Percentiles rank a stretch among this genome's conserved stretches.
These are phyloP conservation scores for Craniophora ligustri DNA, from an alignment of 2,888 invertebrate species.

Conservation along the genomic window DNA sequence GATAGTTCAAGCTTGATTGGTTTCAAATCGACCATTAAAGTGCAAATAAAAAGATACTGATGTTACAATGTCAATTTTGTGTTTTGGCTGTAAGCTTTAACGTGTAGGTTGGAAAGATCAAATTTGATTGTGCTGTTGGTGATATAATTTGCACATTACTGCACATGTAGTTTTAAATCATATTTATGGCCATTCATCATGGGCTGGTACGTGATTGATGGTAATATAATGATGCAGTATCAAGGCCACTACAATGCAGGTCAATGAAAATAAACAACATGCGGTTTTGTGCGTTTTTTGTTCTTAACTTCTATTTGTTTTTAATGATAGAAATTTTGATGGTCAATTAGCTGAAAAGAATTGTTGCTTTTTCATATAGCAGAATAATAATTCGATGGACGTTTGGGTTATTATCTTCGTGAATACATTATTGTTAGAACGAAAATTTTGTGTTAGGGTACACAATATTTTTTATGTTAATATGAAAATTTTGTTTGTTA, in stretches of 20 bases:
- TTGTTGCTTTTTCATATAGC: conserved; percentile 42
- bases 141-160: conserved; percentile 50
- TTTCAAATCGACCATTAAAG: conserved; percentile 49
- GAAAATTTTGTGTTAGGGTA: no score
- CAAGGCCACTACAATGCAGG: conserved; percentile 74
- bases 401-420: conserved; percentile 31
- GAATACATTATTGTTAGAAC: conserved; percentile 2
- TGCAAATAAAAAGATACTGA: conserved; percentile 48
- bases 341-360: conserved; percentile 59
- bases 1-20: conserved; percentile 59
- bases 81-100: conserved; percentile 41
- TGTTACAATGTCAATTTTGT: conserved; percentile 32
- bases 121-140: conserved; percentile 36
- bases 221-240: conserved; percentile 77
- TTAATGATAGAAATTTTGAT: conserved; percentile 55
- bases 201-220: conserved; percentile 68
- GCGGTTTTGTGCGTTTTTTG: conserved; percentile 66
- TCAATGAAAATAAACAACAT: conserved; percentile 67
- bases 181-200: conserved; percentile 70
- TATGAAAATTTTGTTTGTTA: no score
- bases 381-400: conserved; percentile 20
- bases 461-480: no score
- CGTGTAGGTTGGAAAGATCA: conserved; percentile 36
- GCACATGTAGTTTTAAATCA: conserved; percentile 61
- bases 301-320: conserved; percentile 54